Conservation (phyloP, 2,797 vertebrate species). For the Leuciscus waleckii region DNA sequence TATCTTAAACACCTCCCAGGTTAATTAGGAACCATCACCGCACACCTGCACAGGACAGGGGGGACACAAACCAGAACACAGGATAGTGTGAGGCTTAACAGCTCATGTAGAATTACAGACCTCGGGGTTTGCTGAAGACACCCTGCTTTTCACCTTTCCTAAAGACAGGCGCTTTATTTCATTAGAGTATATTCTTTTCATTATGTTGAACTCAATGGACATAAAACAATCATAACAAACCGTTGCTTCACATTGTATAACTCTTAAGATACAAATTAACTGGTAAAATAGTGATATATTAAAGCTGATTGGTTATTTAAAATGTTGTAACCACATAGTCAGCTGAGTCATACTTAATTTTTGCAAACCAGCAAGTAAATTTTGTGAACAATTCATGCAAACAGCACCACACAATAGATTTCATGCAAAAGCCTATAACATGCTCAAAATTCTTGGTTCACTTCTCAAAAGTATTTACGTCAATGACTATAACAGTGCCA, state of each 20-base stretch:
- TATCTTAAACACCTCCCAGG: conserved; percentile 17
- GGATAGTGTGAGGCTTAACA: conserved; percentile 16
- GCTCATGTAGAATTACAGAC: conserved; percentile 10
- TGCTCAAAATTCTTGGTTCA: too few relatives aligned
- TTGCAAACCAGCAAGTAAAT: too few relatives aligned
- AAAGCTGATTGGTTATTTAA: too few relatives aligned
- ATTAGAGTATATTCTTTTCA: not conserved
- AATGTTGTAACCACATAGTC: too few relatives aligned
- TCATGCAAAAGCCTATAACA: too few relatives aligned
- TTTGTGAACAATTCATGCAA: too few relatives aligned
- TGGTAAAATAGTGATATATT: too few relatives aligned
- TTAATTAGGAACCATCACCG: not conserved
- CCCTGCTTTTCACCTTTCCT: not conserved
- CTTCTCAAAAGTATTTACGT: too few relatives aligned
- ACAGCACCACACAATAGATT: too few relatives aligned
- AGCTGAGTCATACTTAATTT: too few relatives aligned
- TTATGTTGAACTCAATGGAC: not conserved
- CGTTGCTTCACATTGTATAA: not conserved
- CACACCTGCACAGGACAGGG: not conserved
- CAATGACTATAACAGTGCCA: too few relatives aligned
- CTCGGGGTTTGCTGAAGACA: not conserved
- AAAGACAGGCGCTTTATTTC: not conserved
- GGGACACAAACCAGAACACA: conserved; percentile 1
- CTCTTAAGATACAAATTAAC: not conserved
- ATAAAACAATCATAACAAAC: not conserved